phyloP scores from a whole-genome alignment of 2,888 invertebrate genomes.

The Lamellibrachia satsuma region DNA sequence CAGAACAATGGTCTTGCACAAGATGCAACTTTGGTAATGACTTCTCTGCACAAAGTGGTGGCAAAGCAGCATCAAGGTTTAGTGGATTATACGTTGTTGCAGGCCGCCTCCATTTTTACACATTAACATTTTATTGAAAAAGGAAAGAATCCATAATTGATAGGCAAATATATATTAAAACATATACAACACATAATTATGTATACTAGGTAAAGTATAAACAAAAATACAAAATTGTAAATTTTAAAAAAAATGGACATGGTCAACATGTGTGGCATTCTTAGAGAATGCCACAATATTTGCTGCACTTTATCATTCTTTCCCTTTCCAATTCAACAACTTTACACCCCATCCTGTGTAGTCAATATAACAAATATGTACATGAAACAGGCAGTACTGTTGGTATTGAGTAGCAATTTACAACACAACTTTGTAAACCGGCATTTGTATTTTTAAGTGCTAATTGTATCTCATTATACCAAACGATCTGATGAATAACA shows the following conservation, averaged over 20 bases:
- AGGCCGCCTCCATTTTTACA: not conserved
- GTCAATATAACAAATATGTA: not conserved
- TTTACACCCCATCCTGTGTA: not conserved
- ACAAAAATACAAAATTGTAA: not conserved
- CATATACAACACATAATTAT: not conserved
- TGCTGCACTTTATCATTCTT: constrained; percentile 4
- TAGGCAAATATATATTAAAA: constrained; percentile 13
- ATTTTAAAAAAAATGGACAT: not conserved
- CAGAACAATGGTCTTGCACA: not conserved
- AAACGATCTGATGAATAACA: not conserved
- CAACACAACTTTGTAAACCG: not conserved
- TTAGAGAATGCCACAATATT: constrained; percentile 13
- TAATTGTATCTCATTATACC: not conserved
- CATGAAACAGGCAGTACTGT: not conserved
- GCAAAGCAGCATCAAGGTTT: not conserved
- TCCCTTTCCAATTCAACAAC: constrained; percentile 17
- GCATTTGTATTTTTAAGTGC: not conserved
- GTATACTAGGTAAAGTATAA: not conserved
- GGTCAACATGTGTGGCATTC: not conserved
- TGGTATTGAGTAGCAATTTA: too few species aligned
- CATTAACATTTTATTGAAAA: not conserved
- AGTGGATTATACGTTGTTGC: not conserved
- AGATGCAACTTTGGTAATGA: not conserved
- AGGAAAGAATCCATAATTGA: constrained; percentile 13
- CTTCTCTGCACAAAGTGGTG: not conserved